Evolutionary conservation across 2,113 vertebrate genomes (phyloP).

Genomic region (Desmodus rotundus): DNA sequence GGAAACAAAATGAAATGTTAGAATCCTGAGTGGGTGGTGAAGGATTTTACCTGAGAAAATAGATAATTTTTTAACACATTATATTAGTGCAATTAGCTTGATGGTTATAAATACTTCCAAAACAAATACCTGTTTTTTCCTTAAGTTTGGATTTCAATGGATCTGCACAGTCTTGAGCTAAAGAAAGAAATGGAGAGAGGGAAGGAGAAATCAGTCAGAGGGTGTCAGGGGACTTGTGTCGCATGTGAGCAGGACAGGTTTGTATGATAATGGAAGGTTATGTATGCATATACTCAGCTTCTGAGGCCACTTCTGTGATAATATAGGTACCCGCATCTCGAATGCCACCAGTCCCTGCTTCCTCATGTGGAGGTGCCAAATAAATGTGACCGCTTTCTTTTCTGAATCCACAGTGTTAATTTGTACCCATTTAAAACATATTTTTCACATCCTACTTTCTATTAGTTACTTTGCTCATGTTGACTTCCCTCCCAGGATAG

Average conservation of each 20-base stretch:
- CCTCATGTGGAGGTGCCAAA: neutral
- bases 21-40: neutral
- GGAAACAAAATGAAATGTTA: neutral
- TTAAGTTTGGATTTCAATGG: neutral
- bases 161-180: neutral
- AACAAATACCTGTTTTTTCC: neutral
- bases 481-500: neutral
- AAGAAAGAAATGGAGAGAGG: neutral
- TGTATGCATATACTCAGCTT: neutral
- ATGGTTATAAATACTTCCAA: neutral
- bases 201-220: neutral
- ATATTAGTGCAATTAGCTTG: neutral
- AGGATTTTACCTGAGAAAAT: neutral
- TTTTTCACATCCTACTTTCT: neutral
- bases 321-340: neutral
- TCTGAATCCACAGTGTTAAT: neutral
- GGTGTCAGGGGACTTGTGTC: neutral
- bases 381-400: neutral
- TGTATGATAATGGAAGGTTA: neutral
- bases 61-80: neutral
- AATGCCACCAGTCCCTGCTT: neutral
- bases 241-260: neutral
- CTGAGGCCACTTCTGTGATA: neutral
- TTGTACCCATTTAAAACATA: neutral
- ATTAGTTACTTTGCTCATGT: neutral